Conservation (phyloP, 2,888 invertebrate species). For the Drosophila mimica region DNA sequence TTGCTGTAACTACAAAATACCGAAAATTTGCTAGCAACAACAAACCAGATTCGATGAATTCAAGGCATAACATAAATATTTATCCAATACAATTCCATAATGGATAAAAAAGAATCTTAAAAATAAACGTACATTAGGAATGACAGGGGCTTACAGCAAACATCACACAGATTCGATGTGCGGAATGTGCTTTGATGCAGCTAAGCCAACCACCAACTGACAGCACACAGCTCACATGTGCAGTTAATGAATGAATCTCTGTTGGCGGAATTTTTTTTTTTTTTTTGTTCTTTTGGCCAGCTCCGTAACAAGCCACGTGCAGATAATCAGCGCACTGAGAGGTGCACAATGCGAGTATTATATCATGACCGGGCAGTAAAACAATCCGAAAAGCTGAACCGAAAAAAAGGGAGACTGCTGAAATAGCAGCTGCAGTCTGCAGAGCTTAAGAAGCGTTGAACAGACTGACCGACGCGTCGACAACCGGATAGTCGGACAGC, state of each 20-base stretch:
- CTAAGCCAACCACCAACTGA: constrained; percentile 31
- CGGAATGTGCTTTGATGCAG: constrained; percentile 16
- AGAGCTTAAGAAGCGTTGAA: constrained; percentile 69
- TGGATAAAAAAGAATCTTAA: neutral
- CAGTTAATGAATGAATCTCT: constrained; percentile 50
- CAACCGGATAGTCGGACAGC: constrained; percentile 23
- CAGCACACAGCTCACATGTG: constrained; percentile 11
- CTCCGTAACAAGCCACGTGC: constrained; percentile 47
- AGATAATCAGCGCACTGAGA: constrained; percentile 73
- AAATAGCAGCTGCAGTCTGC: constrained; percentile 67
- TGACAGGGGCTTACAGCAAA: constrained; percentile 8
- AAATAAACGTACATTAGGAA: constrained; percentile 14
- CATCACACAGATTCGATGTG: constrained; percentile 5
- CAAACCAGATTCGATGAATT: constrained; percentile 31
- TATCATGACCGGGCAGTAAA: constrained; percentile 42
- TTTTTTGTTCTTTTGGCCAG: constrained; percentile 16
- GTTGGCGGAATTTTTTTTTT: constrained; percentile 14
- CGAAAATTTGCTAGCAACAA: constrained; percentile 46
- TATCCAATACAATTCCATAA: constrained; percentile 55
- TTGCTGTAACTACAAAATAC: constrained; percentile 58
- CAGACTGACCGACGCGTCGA: constrained; percentile 46
- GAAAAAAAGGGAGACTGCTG: constrained; percentile 35
- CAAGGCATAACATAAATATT: constrained; percentile 67
- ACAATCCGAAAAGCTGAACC: constrained; percentile 61
- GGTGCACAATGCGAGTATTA: constrained; percentile 37